These are phyloP conservation scores for Melinaea menophilus DNA, from an alignment of 2,888 invertebrate species.

Conservation along the genomic window DNA sequence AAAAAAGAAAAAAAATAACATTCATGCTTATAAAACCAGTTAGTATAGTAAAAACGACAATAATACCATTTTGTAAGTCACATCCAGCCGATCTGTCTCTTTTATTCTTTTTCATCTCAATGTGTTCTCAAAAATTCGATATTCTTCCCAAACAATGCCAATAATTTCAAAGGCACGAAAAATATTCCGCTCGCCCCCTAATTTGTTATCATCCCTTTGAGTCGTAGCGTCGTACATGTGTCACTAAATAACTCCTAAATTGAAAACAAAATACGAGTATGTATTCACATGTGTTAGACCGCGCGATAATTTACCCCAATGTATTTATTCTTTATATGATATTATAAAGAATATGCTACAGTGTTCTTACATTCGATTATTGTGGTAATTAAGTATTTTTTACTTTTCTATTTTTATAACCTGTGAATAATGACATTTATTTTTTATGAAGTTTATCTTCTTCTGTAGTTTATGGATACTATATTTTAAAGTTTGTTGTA, in stretches of 20 bases:
- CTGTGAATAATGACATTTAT: too few relatives aligned
- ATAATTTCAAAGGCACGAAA: constrained; percentile 61
- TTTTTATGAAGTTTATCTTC: too few relatives aligned
- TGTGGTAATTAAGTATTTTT: too few relatives aligned
- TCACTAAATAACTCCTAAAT: constrained; percentile 17
- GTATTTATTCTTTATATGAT: too few relatives aligned
- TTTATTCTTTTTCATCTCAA: constrained; percentile 36
- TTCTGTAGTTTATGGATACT: too few relatives aligned
- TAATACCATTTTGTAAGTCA: neutral
- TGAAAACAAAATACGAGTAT: constrained; percentile 11
- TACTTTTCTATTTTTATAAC: too few relatives aligned
- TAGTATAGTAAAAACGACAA: too few relatives aligned
- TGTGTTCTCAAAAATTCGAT: constrained; percentile 51
- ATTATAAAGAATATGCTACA: too few relatives aligned
- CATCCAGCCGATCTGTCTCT: constrained; percentile 18
- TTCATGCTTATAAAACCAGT: neutral
- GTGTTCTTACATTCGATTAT: too few relatives aligned
- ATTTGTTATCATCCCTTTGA: constrained; percentile 32
- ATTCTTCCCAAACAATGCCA: constrained; percentile 56
- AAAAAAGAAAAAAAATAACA: too few relatives aligned
- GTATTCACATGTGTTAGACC: neutral
- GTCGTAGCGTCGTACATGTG: constrained; percentile 19
- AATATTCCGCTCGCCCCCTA: constrained; percentile 50
- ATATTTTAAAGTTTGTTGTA: too few relatives aligned
- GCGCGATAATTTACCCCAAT: too few relatives aligned